Evolutionary conservation across 2,888 invertebrate species (phyloP), one percentile per base, ranked within the genome.

Genomic region (Tiphia femorata): DNA sequence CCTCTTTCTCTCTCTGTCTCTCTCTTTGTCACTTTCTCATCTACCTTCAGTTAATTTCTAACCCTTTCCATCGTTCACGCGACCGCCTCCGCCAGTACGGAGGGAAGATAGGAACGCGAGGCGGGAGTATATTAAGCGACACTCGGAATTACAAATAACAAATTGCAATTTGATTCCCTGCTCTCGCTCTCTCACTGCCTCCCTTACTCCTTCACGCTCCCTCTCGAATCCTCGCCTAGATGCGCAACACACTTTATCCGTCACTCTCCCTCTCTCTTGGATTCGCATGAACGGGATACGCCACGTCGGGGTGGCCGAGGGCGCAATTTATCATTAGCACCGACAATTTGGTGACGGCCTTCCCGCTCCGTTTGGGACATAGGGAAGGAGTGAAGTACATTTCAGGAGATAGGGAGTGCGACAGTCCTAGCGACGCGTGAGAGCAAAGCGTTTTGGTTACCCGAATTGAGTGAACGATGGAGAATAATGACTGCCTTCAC

Each of bases 71-170:
- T n/a, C n/a, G n/a, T n/a, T n/a, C n/a, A n/a, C n/a, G n/a, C n/a
- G n/a, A n/a, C n/a, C 60, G 62, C 42, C 49, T 52, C 54, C n/a
- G n/a, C n/a, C 35, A 49, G 61, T 51, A 52, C 61, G 64, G 65
- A 62, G 64, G 67, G 62, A 64, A 64, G 63, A 54, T 58, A 67
- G 67, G 65, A 66, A 69, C 70, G 67, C 62, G n/a, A n/a, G n/a
- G n/a, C n/a, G 63, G 61, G 53, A 74, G 78, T 78, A 82, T 82
- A 83, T 83, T 81, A 83, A 82, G 78, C 83, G 81, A 79, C 83
- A 82, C 82, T 83, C 77, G 80, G 82, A 83, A 83, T 83, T 83
- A 83, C 83, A 83, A 83, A 83, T 83, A 83, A 83, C 82, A 83
- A 83, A 83, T 83, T 83, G 82, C 81, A 83, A 83, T 83, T 83